Conservation (phyloP, 1,140 invertebrate genomes). For the Orchesella cincta region DNA sequence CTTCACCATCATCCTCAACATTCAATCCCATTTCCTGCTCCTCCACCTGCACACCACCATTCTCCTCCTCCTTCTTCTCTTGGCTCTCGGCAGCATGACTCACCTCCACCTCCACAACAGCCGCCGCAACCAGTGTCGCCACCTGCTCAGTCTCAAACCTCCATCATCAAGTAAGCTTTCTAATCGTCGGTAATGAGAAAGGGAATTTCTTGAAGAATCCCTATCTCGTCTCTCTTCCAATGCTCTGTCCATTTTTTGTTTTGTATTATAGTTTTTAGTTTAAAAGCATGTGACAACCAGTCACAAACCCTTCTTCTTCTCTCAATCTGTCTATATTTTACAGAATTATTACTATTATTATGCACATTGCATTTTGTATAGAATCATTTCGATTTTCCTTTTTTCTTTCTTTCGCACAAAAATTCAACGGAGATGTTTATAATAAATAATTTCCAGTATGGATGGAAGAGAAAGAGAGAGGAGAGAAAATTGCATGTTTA, state of each 20-base stretch:
- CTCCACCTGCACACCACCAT: constrained; percentile 49
- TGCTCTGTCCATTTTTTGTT: constrained; percentile 24
- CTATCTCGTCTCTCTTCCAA: constrained; percentile 14
- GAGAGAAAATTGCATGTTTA: not conserved
- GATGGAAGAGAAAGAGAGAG: constrained; percentile 8
- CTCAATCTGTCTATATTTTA: constrained; percentile 18
- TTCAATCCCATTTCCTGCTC: constrained; percentile 55
- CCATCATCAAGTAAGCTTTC: constrained; percentile 24
- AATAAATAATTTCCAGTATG: not conserved
- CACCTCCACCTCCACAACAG: constrained; percentile 24
- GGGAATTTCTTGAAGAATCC: not conserved
- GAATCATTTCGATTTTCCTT: not conserved
- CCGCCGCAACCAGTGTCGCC: constrained; percentile 13
- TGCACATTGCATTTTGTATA: not conserved
- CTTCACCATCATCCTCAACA: constrained; percentile 4
- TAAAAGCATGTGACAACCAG: not conserved
- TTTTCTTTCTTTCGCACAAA: not conserved
- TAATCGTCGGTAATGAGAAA: not conserved
- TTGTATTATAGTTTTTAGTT: not conserved
- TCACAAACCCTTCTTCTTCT: constrained; percentile 18
- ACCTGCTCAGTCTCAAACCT: constrained; percentile 28
- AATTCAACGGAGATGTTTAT: not conserved
- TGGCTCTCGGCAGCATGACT: constrained; percentile 25
- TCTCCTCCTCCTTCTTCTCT: constrained; percentile 32
- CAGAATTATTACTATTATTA: not conserved